A percentile compares a stretch with the other conserved stretches of the same genome.
Conservation (phyloP, 2,888 invertebrate species). For the Nephrotoma guestfalica region DNA sequence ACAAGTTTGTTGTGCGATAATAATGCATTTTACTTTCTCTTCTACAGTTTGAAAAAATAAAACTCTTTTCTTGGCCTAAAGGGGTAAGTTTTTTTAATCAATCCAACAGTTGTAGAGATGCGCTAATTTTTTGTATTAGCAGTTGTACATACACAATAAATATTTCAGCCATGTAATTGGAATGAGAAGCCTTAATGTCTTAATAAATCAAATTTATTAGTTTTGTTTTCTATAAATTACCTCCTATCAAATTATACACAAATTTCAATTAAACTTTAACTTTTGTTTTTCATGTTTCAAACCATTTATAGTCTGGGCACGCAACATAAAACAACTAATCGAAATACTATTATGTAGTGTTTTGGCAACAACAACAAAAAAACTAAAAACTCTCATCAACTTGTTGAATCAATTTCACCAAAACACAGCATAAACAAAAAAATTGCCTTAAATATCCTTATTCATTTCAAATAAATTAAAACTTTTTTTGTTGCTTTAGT, state of each 20-base stretch:
- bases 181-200: not conserved
- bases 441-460: not conserved
- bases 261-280: not conserved
- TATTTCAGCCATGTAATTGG: too few species aligned
- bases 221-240: not conserved
- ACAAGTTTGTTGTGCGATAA: too few species aligned
- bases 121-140: too few species aligned
- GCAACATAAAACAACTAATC: not conserved
- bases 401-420: not conserved
- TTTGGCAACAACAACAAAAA: not conserved
- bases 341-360: not conserved
- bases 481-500: not conserved
- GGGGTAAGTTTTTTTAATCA: too few species aligned
- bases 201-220: not conserved
- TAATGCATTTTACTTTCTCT: too few species aligned
- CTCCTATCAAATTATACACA: not conserved
- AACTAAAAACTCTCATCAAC: not conserved
- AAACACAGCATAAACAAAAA: not conserved
- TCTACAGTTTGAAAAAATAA: too few species aligned
- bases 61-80: too few species aligned
- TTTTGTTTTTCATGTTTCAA: not conserved
- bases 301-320: not conserved
- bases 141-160: too few species aligned
- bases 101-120: too few species aligned
- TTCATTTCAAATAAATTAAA: not conserved